These are phyloP conservation scores for Colletes gigas DNA, from an alignment of 1,140 invertebrate species.

Conservation along the genomic window DNA sequence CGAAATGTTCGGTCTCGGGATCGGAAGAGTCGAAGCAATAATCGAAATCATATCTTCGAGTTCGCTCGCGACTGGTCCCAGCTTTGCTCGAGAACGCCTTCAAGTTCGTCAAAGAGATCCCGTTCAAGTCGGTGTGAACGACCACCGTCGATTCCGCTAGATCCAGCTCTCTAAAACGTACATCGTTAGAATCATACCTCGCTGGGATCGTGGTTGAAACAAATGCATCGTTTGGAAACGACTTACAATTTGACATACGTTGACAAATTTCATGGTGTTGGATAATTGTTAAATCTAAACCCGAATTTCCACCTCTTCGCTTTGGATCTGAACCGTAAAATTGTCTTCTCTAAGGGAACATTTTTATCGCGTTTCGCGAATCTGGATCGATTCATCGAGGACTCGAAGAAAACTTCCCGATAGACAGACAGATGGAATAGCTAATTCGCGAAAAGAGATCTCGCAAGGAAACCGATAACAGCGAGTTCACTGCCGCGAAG, in stretches of 20 bases:
- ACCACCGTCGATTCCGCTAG: constrained; percentile 69
- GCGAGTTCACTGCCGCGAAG: too few species aligned
- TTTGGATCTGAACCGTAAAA: too few species aligned
- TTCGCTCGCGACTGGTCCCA: constrained; percentile 85
- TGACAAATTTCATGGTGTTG: neutral
- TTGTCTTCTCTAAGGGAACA: neutral
- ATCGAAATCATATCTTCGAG: constrained; percentile 86
- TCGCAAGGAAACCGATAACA: too few species aligned
- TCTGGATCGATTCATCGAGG: neutral
- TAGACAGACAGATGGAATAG: too few species aligned
- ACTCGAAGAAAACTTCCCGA: neutral
- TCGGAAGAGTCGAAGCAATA: constrained; percentile 86
- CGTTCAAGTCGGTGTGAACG: constrained; percentile 61
- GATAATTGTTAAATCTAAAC: too few species aligned
- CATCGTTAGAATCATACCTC: neutral
- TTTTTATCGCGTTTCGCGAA: neutral
- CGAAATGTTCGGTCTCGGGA: constrained; percentile 79
- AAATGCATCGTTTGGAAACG: neutral
- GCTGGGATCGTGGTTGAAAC: too few species aligned
- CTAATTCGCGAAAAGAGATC: too few species aligned
- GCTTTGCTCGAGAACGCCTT: constrained; percentile 84
- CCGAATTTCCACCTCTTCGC: neutral
- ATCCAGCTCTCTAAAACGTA: constrained; percentile 63
- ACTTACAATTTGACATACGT: neutral
- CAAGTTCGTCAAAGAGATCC: constrained; percentile 72